phyloP scores from a whole-genome alignment of 1,140 invertebrate genomes.

The Drosophila subobscura region DNA sequence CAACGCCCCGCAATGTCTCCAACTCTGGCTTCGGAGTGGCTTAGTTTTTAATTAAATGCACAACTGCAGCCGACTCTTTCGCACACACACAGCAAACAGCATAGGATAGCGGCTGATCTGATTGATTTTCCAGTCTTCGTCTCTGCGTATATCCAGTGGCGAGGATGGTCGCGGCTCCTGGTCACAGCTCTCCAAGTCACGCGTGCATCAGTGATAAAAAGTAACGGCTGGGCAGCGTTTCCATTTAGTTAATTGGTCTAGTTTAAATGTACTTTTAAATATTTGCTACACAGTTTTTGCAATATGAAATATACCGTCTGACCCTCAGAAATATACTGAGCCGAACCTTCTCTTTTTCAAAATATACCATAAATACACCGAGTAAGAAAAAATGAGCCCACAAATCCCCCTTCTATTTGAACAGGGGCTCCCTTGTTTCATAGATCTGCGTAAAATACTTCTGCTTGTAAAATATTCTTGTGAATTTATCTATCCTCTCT shows the following conservation, averaged over 20 bases:
- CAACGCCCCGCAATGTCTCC: constrained; percentile 47
- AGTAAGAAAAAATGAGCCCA: too few species aligned
- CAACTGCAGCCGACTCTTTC: constrained; percentile 21
- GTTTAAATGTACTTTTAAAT: constrained; percentile 31
- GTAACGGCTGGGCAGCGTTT: neutral
- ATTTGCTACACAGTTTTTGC: neutral
- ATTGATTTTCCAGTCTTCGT: constrained; percentile 46
- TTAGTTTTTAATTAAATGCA: constrained; percentile 30
- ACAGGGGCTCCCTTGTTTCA: too few species aligned
- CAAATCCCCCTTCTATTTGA: too few species aligned
- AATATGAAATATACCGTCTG: too few species aligned
- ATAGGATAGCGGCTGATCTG: constrained; percentile 22
- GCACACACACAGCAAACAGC: constrained; percentile 17
- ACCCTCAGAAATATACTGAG: too few species aligned
- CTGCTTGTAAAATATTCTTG: too few species aligned
- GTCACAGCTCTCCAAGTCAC: neutral
- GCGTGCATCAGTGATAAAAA: neutral
- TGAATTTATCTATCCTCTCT: too few species aligned
- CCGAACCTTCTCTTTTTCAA: too few species aligned
- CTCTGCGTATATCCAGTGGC: neutral
- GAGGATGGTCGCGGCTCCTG: neutral
- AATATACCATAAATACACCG: too few species aligned
- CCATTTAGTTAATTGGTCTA: neutral
- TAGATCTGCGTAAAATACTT: too few species aligned
- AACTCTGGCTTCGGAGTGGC: constrained; percentile 18